phyloP scores from a whole-genome alignment of 2,113 vertebrate genomes.

The Rhea americana region DNA sequence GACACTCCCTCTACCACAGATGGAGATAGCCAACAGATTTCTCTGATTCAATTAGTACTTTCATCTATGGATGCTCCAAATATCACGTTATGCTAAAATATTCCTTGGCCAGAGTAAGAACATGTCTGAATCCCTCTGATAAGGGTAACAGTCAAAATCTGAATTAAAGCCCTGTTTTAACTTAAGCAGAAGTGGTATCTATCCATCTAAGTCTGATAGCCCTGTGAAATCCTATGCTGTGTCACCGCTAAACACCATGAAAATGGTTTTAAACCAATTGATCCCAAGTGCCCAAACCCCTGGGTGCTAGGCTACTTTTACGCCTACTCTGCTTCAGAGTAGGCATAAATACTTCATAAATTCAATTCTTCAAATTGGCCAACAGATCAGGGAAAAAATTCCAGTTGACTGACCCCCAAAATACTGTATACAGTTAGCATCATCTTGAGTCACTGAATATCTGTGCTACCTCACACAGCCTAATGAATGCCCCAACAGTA shows the following conservation, averaged over 20 bases:
- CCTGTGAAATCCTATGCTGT: background rate
- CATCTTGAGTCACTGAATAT: background rate
- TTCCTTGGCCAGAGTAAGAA: background rate
- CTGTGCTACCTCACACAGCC: background rate
- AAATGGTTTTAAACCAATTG: background rate
- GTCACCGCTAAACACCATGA: background rate
- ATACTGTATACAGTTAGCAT: background rate
- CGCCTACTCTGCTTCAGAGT: background rate
- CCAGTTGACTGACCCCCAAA: background rate
- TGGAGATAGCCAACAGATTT: background rate
- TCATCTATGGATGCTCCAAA: background rate
- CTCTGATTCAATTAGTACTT: background rate
- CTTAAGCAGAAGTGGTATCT: background rate
- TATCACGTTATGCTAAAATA: rapidly evolving
- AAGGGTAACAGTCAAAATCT: background rate
- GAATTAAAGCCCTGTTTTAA: background rate
- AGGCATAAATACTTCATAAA: too few species aligned
- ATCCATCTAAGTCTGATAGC: background rate
- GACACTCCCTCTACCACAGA: background rate
- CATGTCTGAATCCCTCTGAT: background rate
- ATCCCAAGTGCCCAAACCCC: background rate
- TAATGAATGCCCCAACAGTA: background rate
- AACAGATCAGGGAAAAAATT: background rate
- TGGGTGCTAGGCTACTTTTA: background rate
- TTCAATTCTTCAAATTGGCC: background rate